Evolutionary conservation across 2,797 vertebrate genomes (phyloP), one percentile per base, ranked within the genome.

Genomic region (Hozukius guyotensis): DNA sequence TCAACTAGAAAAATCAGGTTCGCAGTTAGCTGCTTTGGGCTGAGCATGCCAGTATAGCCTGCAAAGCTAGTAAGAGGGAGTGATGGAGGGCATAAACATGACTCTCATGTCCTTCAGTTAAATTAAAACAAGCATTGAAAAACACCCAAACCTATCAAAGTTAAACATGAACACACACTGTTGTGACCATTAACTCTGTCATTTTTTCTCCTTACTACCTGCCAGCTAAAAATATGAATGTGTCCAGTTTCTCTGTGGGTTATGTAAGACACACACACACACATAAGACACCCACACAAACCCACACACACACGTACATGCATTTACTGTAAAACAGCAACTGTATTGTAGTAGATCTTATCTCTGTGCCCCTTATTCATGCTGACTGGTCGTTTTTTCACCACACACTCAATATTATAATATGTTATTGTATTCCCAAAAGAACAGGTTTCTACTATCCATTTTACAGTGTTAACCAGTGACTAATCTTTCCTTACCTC

Each of bases 401-500:
- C 75, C 14, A 32, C 31, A 62, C 16, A 24, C 22, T 52, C 14
- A 46, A 7, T 46, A 36, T 29, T 57, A 63, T 60, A 6, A 4
- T 14, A 8, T 42, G 4, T 57, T 9, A 14, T 62, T 65, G n/a
- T 61, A 38, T 42, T 61, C 68, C 12, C 7, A 72, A 20, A 69
- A 4, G 9, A 59, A 36, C n/a, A 68, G 27, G 1, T 78, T 34
- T 31, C 2, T 75, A 2, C 74, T 5, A 46, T 34, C 7, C 36
- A 46, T 27, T 18, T 27, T 46, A 65, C 62, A 42, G 8, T 27
- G 12, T 59, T 63, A 3, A 0, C n/a, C 9, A 27, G 14, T 82
- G 62, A 82, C 66, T 86, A 46, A 75, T 80, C 32, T 32, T 10
- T 75, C 2, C 34, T 77, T 14, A 46, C 89, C 32, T 88, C n/a